These are phyloP conservation scores for Melanchra persicariae DNA, from an alignment of 2,888 invertebrate species.

Conservation along the genomic window DNA sequence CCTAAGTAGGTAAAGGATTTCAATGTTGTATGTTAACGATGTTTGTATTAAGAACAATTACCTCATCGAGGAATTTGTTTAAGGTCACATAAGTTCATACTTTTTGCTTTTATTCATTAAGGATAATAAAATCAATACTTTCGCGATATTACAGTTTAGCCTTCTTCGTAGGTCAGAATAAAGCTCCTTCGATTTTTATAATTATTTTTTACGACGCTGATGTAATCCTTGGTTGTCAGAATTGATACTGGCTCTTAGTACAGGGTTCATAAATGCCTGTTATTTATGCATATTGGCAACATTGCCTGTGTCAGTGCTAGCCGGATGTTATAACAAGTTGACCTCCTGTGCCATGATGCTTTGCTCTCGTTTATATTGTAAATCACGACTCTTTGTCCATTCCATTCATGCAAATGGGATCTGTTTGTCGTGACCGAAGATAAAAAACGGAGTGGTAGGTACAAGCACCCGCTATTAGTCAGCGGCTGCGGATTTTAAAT, in stretches of 20 bases:
- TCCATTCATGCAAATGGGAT: conserved; percentile 75
- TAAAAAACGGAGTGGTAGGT: conserved; percentile 56
- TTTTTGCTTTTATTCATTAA: conserved; percentile 18
- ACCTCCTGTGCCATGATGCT: conserved; percentile 78
- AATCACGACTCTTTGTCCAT: conserved; percentile 77
- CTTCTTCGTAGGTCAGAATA: conserved; percentile 44
- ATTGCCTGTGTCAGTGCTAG: conserved; percentile 62
- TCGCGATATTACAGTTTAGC: conserved; percentile 24
- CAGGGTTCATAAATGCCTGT: conserved; percentile 42
- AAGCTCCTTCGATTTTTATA: conserved; percentile 37
- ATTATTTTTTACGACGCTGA: conserved; percentile 33
- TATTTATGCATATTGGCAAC: conserved; percentile 46
- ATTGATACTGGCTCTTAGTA: conserved; percentile 31
- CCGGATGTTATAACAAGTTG: conserved; percentile 81
- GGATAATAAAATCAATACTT: conserved; percentile 36
- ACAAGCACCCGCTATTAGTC: not conserved
- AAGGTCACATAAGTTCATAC: conserved; percentile 17
- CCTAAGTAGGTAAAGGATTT: conserved; percentile 32
- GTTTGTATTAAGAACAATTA: conserved; percentile 30
- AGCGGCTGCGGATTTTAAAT: conserved; percentile 1
- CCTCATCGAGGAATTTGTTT: conserved; percentile 35
- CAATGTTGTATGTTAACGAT: conserved; percentile 29
- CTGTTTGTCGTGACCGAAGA: conserved; percentile 74
- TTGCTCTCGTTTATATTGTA: conserved; percentile 75
- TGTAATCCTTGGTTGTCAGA: conserved; percentile 31